Evolutionary conservation across 2,888 invertebrate species (phyloP).

Genomic region (Caenorhabditis sulstoni): DNA sequence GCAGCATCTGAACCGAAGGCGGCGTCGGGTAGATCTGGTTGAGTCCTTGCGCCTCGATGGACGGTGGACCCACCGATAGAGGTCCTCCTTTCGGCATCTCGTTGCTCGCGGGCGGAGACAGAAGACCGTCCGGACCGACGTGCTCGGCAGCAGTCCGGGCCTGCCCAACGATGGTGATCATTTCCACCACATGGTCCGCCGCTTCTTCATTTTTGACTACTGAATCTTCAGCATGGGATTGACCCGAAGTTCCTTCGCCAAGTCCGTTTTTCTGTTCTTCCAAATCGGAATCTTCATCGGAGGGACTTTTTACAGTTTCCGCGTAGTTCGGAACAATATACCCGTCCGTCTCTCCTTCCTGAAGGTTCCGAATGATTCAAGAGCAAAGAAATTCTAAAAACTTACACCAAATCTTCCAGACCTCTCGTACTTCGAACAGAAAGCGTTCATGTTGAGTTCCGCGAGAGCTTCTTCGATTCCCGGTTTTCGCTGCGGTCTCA

Average conservation of each 20-base stretch:
- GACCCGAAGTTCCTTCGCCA: constrained; percentile 53
- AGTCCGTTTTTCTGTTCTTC: constrained; percentile 34
- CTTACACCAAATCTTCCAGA: constrained; percentile 25
- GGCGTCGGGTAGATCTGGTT: constrained; percentile 80
- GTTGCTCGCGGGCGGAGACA: constrained; percentile 79
- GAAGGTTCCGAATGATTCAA: background rate
- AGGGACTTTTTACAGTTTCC: background rate
- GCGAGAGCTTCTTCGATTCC: constrained; percentile 1
- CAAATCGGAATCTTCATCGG: constrained; percentile 34
- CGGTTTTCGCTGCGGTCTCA: background rate
- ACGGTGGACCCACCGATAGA: constrained; percentile 66
- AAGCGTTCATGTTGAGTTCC: constrained; percentile 4
- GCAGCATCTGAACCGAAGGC: constrained; percentile 71
- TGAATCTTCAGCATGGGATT: constrained; percentile 25
- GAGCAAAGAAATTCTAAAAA: background rate
- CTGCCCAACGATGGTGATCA: background rate
- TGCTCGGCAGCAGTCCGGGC: constrained; percentile 37
- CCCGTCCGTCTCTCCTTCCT: constrained; percentile 3
- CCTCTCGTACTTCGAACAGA: constrained; percentile 1
- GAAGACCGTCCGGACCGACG: constrained; percentile 58
- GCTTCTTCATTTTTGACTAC: background rate
- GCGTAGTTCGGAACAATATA: constrained; percentile 24
- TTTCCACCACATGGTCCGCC: constrained; percentile 4
- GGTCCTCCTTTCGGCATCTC: constrained; percentile 64
- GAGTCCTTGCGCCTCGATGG: constrained; percentile 64